Evolutionary conservation across 1,140 invertebrate genomes (phyloP), one percentile per base, ranked within the genome.

Genomic region (Mylabris phalerata): DNA sequence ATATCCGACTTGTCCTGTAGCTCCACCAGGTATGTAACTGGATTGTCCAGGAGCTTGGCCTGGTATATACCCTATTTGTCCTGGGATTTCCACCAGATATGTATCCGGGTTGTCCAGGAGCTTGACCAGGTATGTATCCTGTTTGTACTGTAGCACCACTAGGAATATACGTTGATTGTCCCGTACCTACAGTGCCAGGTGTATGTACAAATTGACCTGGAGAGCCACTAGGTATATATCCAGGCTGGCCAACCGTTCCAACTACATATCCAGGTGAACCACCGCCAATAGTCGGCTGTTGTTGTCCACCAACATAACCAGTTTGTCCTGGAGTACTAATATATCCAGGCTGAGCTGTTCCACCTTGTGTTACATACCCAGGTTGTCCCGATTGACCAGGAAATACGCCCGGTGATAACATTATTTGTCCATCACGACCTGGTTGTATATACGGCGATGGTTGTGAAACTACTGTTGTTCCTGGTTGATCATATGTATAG

Each of bases 391-490:
- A 19, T 19, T 19, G 19, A 19, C 19, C 19, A 19, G 19, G 1
- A 1, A 19, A 19, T 19, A 19, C 41, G 41, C 11, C 9, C 4
- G 41, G 19, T 39, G 7, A 26, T 19, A 9, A 7, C 4, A 62
- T 65, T 19, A 39, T 50, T 44, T 49, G 25, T 13, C 60, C 61
- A 46, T 58, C 57, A 19, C 49, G 61, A 61, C 32, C 19, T 54
- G n/a, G 58, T 52, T 1, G 57, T 13, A 9, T 11, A 13, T 46
- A 26, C 42, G 27, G 54, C 54, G 32, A 32, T 50, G 63, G 55
- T 0, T 40, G 32, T 4, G 52, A 32, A 24, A 19, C 45, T 27
- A 13, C 3, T 3, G 41, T 54, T 47, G 24, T 25, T 11, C 24
- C 48, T 46, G 43, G 52, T 41, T 40, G 50, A 50, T 50, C 47